Evolutionary conservation across 2,113 vertebrate genomes (phyloP).

Genomic region (Podarcis cretensis): DNA sequence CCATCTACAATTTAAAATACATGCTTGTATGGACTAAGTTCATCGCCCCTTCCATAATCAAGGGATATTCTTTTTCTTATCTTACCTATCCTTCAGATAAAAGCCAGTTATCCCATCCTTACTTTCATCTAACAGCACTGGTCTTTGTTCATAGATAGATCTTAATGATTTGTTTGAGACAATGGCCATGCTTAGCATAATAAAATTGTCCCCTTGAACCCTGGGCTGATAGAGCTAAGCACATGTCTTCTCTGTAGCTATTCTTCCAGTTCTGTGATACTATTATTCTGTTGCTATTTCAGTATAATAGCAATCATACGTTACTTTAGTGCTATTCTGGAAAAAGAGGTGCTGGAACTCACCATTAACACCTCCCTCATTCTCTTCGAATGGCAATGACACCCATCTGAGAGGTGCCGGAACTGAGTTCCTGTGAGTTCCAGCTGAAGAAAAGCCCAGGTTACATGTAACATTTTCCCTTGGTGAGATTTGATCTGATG

Average conservation of each 20-base stretch:
- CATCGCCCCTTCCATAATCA: not conserved
- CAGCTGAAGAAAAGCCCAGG: too few relatives aligned
- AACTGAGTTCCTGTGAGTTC: too few relatives aligned
- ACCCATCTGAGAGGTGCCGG: too few relatives aligned
- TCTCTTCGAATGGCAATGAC: too few relatives aligned
- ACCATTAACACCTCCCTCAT: too few relatives aligned
- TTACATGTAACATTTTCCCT: not conserved
- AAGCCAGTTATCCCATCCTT: not conserved
- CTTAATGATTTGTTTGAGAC: not conserved
- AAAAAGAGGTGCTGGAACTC: too few relatives aligned
- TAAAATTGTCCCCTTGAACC: slow-evolving; percentile 7
- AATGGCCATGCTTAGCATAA: not conserved
- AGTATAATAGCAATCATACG: not conserved
- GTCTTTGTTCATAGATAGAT: not conserved
- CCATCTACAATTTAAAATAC: not conserved
- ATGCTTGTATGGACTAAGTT: not conserved
- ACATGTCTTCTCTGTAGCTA: not conserved
- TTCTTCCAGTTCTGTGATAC: too few relatives aligned
- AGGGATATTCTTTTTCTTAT: slow-evolving; percentile 8
- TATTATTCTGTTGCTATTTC: not conserved
- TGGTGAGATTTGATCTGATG: too few relatives aligned
- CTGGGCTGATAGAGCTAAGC: not conserved
- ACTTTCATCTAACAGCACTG: not conserved
- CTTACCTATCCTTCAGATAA: slow-evolving; percentile 2
- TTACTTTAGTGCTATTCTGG: not conserved